Percentiles rank a stretch among this genome's conserved stretches.
These are phyloP conservation scores for Cylloceria caligata DNA, from an alignment of 2,888 invertebrate genomes.

Conservation along the genomic window DNA sequence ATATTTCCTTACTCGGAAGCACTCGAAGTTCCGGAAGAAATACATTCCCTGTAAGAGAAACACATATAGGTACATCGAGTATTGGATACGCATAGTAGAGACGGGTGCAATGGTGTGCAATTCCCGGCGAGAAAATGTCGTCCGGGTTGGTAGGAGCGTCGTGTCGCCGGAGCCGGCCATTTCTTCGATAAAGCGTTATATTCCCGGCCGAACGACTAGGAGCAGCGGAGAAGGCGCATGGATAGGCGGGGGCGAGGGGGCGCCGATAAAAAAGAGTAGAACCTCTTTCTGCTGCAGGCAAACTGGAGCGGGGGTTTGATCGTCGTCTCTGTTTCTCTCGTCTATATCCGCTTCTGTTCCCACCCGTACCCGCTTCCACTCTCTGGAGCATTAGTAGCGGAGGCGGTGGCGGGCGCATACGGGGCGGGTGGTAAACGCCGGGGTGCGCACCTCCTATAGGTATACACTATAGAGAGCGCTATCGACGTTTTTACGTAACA, in stretches of 20 bases:
- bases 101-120: conserved; percentile 63
- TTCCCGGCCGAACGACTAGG: conserved; percentile 81
- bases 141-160: conserved; percentile 75
- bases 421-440: conserved; percentile 72
- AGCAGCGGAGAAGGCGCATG: conserved; percentile 68
- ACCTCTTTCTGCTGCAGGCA: conserved; percentile 44
- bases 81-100: conserved; percentile 38
- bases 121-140: conserved; percentile 76
- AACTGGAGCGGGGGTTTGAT: conserved; percentile 33
- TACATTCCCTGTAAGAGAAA: conserved; percentile 14
- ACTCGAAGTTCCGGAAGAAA: conserved; percentile 25
- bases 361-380: conserved; percentile 54
- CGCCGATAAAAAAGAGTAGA: conserved; percentile 81
- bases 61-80: conserved; percentile 8
- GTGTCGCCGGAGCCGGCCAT: conserved; percentile 79
- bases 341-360: conserved; percentile 60
- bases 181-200: conserved; percentile 83
- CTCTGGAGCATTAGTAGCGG: conserved; percentile 62
- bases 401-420: conserved; percentile 73
- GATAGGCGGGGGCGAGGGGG: conserved; percentile 71
- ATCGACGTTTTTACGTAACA: conserved; percentile 85
- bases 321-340: conserved; percentile 63
- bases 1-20: background rate
- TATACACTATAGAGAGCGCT: conserved; percentile 78
- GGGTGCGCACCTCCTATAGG: conserved; percentile 50